Evolutionary conservation across 2,113 vertebrate species (phyloP).

Genomic region (Ascaphus truei): DNA sequence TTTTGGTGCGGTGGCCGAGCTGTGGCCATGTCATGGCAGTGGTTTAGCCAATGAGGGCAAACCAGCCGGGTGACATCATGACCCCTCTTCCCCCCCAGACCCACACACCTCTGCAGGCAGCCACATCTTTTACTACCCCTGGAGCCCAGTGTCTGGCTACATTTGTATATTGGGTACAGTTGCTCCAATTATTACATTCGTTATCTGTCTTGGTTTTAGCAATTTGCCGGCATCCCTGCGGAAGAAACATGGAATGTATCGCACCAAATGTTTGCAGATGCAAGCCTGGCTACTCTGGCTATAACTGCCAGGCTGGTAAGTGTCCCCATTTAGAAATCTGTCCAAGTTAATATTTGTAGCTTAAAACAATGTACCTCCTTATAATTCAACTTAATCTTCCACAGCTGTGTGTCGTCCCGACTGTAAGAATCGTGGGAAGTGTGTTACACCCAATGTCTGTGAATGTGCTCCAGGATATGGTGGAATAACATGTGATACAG

Average conservation of each 20-base stretch:
- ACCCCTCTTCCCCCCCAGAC: too few species aligned
- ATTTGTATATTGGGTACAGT: too few species aligned
- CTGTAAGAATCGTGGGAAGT: constrained; percentile 83
- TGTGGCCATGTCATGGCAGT: too few species aligned
- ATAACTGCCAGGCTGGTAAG: constrained; percentile 78
- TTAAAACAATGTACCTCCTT: constrained; percentile 27
- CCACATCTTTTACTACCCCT: too few species aligned
- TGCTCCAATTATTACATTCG: background rate
- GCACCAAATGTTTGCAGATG: constrained; percentile 81
- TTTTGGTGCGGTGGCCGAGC: too few species aligned
- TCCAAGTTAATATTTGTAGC: background rate
- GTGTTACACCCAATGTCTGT: constrained; percentile 72
- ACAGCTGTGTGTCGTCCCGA: constrained; percentile 79
- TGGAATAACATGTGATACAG: constrained; percentile 76
- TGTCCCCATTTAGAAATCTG: constrained; percentile 27
- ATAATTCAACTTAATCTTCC: constrained; percentile 37
- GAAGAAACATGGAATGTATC: constrained; percentile 77
- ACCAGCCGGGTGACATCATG: too few species aligned
- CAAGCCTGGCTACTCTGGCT: constrained; percentile 76
- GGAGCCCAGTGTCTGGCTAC: too few species aligned
- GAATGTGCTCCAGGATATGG: constrained; percentile 68
- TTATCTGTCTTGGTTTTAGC: constrained; percentile 54
- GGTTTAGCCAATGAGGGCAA: too few species aligned
- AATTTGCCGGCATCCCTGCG: constrained; percentile 74
- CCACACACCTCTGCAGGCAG: too few species aligned